Percentiles rank a stretch among this genome's conserved stretches.
phyloP scores from a whole-genome alignment of 2,113 vertebrate genomes.

The Malurus melanocephalus region DNA sequence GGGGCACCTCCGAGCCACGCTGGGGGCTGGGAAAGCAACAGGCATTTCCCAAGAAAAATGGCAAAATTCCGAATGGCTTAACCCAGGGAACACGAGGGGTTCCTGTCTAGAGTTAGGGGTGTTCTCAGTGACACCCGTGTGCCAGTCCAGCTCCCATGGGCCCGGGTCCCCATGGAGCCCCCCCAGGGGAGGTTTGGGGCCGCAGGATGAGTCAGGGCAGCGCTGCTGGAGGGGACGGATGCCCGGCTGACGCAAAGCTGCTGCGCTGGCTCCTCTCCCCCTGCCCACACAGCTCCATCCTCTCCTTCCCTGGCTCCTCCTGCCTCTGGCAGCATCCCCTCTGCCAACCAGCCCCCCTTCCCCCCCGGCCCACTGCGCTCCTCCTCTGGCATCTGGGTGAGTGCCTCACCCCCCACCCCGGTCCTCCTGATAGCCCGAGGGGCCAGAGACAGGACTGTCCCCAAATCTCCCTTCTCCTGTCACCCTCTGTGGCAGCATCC shows the following conservation, averaged over 20 bases:
- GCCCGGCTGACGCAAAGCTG: background rate
- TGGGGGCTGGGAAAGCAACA: background rate
- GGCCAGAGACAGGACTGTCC: background rate
- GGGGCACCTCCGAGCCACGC: background rate
- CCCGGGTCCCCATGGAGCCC: accelerated
- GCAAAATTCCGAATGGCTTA: background rate
- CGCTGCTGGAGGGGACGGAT: background rate
- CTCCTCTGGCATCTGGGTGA: background rate
- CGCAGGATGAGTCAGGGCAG: background rate
- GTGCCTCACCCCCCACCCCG: accelerated
- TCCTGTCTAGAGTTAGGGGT: too few relatives aligned
- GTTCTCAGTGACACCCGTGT: accelerated
- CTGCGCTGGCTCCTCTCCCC: conserved; percentile 16
- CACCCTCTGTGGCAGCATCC: background rate
- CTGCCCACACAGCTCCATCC: conserved; percentile 27
- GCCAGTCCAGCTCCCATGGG: accelerated
- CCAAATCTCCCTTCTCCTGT: background rate
- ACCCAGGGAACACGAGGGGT: accelerated
- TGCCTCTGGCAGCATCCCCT: background rate
- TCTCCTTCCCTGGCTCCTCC: background rate
- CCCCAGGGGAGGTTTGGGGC: background rate
- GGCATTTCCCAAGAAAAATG: background rate
- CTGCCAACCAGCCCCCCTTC: background rate
- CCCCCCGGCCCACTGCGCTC: background rate
- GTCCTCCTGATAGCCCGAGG: background rate